Base-by-base conservation (phyloP, 2,888 invertebrate genomes). In the Stratiomys singularior region DNA sequence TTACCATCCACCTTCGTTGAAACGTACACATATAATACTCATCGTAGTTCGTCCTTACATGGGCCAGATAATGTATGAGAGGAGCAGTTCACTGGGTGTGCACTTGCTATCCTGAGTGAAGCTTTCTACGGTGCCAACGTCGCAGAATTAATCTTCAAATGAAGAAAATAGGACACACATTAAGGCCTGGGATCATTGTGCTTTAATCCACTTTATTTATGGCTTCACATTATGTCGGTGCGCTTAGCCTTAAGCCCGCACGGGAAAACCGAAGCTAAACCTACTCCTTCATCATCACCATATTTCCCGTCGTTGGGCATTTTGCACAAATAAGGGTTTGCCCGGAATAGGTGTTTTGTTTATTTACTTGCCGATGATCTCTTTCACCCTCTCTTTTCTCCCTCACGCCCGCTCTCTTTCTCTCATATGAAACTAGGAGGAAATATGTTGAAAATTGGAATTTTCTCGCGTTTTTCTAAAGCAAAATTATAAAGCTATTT, bases 171-270 rank as follows among this genome's bases (percentile, higher is more conserved):
- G 77, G 77, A 77, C 77, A 78, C 82, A 82, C 81, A 83, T 82
- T 83, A 82, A 81, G 76, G 67, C 52, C 25, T 67, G 81, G 84
- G 82, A 83, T 84, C 84, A 82, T 82, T 83, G 83, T 81, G 82
- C 82, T 84, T 83, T 83, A 84, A 84, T 84, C 84, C 83, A 82
- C 81, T 83, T 83, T 83, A 84, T 84, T 84, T 84, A 84, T 84
- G 83, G 82, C 81, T 83, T 83, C 83, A 82, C 83, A 83, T 82
- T 77, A 77, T 67, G 81, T 83, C 82, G 80, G 81, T 81, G 78
- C 80, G 81, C 79, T 80, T 78, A 79, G 81, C 80, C 77, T 27
- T 67, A 77, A 77, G 77, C 67, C 64, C 77, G 67, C 47, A 21
- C 28, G 76, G 58, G 56, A 44, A 74, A 60, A 74, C 58, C 60